Percentiles rank a stretch among this genome's conserved stretches.
Evolutionary conservation across 2,888 invertebrate genomes (phyloP).

Genomic region (Tenthredo mesomela): DNA sequence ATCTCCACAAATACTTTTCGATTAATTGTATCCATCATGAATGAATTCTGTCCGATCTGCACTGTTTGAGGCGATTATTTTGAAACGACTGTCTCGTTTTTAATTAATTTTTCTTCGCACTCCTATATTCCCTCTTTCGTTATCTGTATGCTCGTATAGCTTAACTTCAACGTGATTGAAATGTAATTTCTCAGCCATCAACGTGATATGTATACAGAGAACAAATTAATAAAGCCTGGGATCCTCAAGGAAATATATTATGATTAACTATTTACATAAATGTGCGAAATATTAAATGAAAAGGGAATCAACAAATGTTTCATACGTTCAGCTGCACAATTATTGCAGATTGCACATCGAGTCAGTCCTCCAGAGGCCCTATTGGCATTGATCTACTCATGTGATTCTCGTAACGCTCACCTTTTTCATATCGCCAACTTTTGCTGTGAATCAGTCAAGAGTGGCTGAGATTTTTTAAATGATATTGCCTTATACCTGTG

Average conservation of each 20-base stretch:
- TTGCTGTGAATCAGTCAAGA: background rate
- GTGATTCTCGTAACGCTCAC: background rate
- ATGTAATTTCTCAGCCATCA: background rate
- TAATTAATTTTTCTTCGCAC: background rate
- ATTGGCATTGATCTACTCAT: no score
- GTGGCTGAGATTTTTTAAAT: background rate
- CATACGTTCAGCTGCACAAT: background rate
- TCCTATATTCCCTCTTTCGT: background rate
- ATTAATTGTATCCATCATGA: background rate
- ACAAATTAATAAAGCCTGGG: background rate
- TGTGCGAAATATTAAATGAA: background rate
- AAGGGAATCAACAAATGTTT: background rate
- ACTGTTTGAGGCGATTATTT: background rate
- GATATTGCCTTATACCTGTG: background rate
- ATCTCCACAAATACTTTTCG: background rate
- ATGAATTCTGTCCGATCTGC: background rate
- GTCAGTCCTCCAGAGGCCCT: no score
- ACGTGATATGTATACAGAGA: background rate
- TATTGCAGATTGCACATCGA: no score
- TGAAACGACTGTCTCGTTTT: background rate
- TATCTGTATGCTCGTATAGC: background rate
- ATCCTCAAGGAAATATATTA: background rate
- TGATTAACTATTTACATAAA: background rate
- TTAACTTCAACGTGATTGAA: background rate
- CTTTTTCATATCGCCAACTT: background rate